Base-by-base conservation (phyloP, 2,888 invertebrate species). In the Apodemia hepburni region DNA sequence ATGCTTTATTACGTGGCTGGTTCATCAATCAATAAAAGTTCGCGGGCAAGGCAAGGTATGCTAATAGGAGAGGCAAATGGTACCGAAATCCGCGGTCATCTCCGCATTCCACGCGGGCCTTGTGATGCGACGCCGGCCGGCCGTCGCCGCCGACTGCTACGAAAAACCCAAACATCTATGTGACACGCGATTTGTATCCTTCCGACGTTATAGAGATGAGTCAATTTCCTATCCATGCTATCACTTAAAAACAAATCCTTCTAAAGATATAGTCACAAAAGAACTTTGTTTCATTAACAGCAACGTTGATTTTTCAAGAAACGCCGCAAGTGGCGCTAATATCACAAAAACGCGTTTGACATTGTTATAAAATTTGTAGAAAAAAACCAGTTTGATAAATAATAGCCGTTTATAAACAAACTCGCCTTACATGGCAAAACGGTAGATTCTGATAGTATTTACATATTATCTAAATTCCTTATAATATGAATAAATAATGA, bases 31-130 rank as follows among this genome's bases (percentile, higher is more conserved):
- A 63, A 67, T 66, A 65, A 65, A 66, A 69, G 71, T 76, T 78
- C 81, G 77, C 75, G 76, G 75, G 70, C 77, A 79, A 77, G 76
- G 72, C 69, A 70, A 38, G 38, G 73, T 81, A 87, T 86, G 86
- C 71, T 82, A 87, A 88, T 85, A 68, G 78, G 76, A 72, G 76
- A 75, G 74, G 70, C 73, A 73, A 74, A 76, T 78, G 77, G 75
- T 77, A 77, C 76, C 82, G 74, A 82, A 83, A 79, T 76, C 71
- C 71, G 76, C 78, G 81, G 79, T 80, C 85, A 85, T 88, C 89
- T 89, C 90, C 89, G 89, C 89, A 90, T 90, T 89, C 90, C 85
- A 72, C 72, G 70, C 73, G 76, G 70, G 74, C 71, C 71, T 63
- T 70, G 71, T 75, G 74, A 69, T 75, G 79, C 78, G 72, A 72